A percentile compares a stretch with the other conserved stretches of the same genome.
Conservation (phyloP, 2,797 vertebrate genomes). For the Siniperca undulata region DNA sequence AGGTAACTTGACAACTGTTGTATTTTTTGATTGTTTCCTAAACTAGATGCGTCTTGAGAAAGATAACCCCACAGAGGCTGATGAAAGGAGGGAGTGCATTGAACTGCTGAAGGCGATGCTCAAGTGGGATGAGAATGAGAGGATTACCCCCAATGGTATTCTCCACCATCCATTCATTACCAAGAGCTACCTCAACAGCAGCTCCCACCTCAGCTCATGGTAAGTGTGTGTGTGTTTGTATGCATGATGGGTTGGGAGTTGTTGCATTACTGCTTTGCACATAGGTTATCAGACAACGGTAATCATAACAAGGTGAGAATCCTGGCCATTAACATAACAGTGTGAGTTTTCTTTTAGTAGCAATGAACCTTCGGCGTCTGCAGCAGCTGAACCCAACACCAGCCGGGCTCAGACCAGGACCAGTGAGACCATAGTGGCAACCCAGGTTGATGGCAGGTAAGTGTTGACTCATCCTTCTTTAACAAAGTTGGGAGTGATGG, state of each 20-base stretch:
- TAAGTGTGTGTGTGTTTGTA: background rate
- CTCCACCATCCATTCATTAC: slow-evolving; percentile 28
- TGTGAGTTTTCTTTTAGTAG: background rate
- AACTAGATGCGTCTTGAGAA: background rate
- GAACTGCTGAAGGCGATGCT: slow-evolving; percentile 16
- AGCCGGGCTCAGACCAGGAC: background rate
- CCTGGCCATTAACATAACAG: background rate
- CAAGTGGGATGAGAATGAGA: background rate
- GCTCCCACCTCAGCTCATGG: background rate
- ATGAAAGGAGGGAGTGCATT: background rate
- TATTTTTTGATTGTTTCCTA: background rate
- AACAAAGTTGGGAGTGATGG: too few species aligned
- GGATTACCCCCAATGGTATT: slow-evolving; percentile 9
- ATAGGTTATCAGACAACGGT: background rate
- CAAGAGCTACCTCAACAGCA: background rate
- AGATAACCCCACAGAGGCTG: fast-evolving
- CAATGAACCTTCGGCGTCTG: background rate
- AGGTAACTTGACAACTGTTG: background rate
- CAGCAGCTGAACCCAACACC: background rate
- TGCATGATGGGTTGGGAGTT: background rate
- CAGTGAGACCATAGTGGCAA: background rate
- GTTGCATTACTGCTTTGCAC: background rate
- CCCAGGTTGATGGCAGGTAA: background rate
- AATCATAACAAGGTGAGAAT: background rate
- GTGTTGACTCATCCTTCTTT: background rate